Evolutionary conservation across 2,797 vertebrate genomes (phyloP).

Genomic region (Fratercula arctica): DNA sequence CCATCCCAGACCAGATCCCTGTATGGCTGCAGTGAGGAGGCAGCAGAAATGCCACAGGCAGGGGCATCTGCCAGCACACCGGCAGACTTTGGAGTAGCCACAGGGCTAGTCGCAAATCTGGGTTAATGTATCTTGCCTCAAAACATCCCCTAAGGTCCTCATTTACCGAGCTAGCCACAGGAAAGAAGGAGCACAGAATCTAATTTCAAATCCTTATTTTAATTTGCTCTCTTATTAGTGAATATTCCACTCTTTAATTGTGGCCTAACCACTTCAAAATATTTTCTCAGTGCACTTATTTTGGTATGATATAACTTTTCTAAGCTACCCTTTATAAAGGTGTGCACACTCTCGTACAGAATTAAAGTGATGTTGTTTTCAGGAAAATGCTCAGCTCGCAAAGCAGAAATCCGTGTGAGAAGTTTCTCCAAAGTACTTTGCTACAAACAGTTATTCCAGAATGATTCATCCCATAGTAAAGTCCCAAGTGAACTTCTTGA

Average conservation of each 20-base stretch:
- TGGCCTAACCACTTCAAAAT: not conserved
- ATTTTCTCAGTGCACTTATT: not conserved
- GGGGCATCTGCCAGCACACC: not conserved
- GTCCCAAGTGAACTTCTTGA: not conserved
- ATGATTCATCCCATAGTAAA: not conserved
- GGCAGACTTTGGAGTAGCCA: not conserved
- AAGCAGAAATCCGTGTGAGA: not conserved
- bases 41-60: not conserved
- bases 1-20: not conserved
- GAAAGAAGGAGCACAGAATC: not conserved
- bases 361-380: not conserved
- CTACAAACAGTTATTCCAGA: not conserved
- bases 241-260: not conserved
- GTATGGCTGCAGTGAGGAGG: not conserved
- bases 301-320: not conserved
- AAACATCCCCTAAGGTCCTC: not conserved
- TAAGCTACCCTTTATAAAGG: not conserved
- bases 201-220: not conserved
- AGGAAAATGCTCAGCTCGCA: not conserved
- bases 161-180: not conserved
- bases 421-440: not conserved
- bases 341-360: not conserved
- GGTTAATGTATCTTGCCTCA: not conserved
- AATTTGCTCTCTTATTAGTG: not conserved
- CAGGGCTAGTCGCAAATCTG: not conserved